A percentile compares a stretch with the other conserved stretches of the same genome.
These are phyloP conservation scores for Erythrolamprus reginae DNA, from an alignment of 2,113 vertebrate species.

Conservation along the genomic window DNA sequence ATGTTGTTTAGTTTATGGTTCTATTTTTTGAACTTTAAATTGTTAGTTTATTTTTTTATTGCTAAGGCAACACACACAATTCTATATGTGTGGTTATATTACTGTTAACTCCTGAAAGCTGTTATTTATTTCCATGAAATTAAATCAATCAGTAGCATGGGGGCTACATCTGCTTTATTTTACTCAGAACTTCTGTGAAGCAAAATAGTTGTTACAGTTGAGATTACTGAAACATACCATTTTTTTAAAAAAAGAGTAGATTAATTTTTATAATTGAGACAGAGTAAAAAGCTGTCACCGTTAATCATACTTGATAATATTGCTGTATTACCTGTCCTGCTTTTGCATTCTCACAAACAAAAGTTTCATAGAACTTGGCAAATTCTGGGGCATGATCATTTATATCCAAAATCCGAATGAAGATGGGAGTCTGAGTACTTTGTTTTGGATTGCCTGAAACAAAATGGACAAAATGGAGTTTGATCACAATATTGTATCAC, in stretches of 20 bases:
- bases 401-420: conserved; percentile 77
- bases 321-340: conserved; percentile 70
- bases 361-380: conserved; percentile 75
- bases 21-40: background rate
- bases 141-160: background rate
- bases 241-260: background rate
- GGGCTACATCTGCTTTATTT: background rate
- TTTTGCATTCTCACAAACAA: conserved; percentile 82
- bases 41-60: background rate
- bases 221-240: background rate
- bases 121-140: background rate
- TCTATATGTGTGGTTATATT: background rate
- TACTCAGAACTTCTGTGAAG: background rate
- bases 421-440: conserved; percentile 70
- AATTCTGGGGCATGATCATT: conserved; percentile 79
- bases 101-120: background rate
- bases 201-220: background rate
- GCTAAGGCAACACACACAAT: background rate
- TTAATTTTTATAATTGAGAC: background rate
- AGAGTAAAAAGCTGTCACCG: accelerated
- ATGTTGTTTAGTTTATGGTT: background rate
- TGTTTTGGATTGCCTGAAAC: conserved; percentile 75
- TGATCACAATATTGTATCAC: background rate
- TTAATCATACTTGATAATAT: background rate
- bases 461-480: conserved; percentile 8